These are phyloP conservation scores for Bombyx mandarina DNA, from an alignment of 1,140 invertebrate species.

Conservation along the genomic window DNA sequence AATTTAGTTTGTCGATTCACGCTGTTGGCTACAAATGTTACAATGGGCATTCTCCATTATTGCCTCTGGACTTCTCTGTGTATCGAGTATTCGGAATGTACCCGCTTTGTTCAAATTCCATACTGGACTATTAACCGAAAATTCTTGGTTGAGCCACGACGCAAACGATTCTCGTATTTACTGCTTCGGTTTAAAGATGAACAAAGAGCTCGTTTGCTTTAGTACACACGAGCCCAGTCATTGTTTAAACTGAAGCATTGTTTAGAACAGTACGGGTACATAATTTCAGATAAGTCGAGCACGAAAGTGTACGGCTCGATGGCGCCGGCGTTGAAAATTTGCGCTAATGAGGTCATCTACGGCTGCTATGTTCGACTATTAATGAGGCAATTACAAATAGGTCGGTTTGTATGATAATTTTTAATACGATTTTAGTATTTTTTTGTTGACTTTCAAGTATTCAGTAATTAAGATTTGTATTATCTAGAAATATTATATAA, in stretches of 20 bases:
- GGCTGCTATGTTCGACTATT: too few species aligned
- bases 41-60: conserved; percentile 16
- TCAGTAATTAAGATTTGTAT: too few species aligned
- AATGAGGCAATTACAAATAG: too few species aligned
- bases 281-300: conserved; percentile 9
- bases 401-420: too few species aligned
- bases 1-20: conserved; percentile 7
- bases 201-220: too few species aligned
- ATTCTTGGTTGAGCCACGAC: conserved; percentile 8
- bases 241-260: conserved; percentile 21
- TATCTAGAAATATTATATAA: too few species aligned
- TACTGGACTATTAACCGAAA: conserved; percentile 14
- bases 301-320: too few species aligned
- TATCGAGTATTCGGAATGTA: conserved; percentile 11
- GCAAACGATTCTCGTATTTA: neutral
- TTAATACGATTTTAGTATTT: too few species aligned
- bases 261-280: conserved; percentile 16
- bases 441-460: too few species aligned
- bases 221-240: conserved; percentile 9
- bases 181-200: too few species aligned
- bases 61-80: conserved; percentile 9
- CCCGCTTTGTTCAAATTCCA: conserved; percentile 17
- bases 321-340: too few species aligned
- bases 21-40: conserved; percentile 17
- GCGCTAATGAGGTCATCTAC: too few species aligned